Evolutionary conservation across 2,113 vertebrate genomes (phyloP).

Genomic region (Synodontis membranacea): DNA sequence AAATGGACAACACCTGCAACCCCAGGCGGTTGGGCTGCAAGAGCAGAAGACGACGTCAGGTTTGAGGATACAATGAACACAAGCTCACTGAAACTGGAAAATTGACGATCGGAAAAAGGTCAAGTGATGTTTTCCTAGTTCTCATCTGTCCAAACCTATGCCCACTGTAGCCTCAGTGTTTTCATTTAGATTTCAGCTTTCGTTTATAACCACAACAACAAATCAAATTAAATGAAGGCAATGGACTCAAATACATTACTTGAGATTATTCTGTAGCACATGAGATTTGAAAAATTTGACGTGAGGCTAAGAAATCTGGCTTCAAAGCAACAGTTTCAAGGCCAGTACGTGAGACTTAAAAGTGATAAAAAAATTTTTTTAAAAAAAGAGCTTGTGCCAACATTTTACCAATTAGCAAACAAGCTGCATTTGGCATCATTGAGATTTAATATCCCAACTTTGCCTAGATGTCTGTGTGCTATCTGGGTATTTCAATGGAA

Average conservation of each 20-base stretch:
- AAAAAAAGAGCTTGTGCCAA: neutral
- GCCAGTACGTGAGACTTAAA: neutral
- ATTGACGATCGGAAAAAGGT: neutral
- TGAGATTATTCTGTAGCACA: neutral
- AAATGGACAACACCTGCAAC: too few relatives aligned
- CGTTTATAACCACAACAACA: neutral
- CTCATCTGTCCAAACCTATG: neutral
- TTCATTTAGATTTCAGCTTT: neutral
- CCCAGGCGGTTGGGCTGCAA: neutral
- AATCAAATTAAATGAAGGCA: neutral
- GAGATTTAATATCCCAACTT: neutral
- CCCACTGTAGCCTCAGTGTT: neutral
- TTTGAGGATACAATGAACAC: neutral
- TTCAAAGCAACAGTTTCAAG: neutral
- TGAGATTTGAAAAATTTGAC: neutral
- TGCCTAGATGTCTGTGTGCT: neutral
- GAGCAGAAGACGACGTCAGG: neutral
- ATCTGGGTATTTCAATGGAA: neutral
- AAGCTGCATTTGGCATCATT: slow-evolving; percentile 1
- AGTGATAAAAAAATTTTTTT: neutral
- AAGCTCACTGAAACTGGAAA: neutral
- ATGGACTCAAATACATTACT: neutral
- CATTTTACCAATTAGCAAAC: slow-evolving; percentile 6
- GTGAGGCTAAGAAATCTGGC: neutral
- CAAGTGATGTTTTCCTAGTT: neutral